Base-by-base conservation (phyloP, 2,888 invertebrate genomes). In the Dasysyrphus albostriatus region DNA sequence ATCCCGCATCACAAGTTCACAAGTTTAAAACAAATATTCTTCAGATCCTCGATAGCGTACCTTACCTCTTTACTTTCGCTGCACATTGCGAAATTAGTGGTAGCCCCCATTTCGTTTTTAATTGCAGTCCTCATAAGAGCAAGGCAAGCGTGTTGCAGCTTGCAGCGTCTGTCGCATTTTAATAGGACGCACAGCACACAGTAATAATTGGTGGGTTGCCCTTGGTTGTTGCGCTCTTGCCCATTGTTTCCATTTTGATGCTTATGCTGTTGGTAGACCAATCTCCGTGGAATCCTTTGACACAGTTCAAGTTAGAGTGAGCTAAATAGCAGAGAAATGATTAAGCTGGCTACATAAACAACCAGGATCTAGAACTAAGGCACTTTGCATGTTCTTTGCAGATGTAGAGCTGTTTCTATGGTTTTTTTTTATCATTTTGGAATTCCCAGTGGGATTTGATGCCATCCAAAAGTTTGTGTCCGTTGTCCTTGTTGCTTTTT, bases 141-240 rank as follows among this genome's bases (percentile, higher is more conserved):
- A 63, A 29, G 37, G 37, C 51, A 49, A n/a, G n/a, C n/a, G n/a
- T n/a, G n/a, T n/a, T n/a, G n/a, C n/a, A n/a, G n/a, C n/a, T n/a
- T n/a, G n/a, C n/a, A 58, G 42, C 37, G 72, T 56, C 39, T 59
- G 72, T 79, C 58, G 72, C 54, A 83, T 58, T 65, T 84, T 76
- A 76, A 80, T 80, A 75, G 72, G 67, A 79, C n/a, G n/a, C n/a
- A n/a, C n/a, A n/a, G n/a, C 80, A 61, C 34, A 6, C 19, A 65
- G 79, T 83, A 83, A 83, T n/a, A n/a, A n/a, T 83, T 83, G 75
- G 70, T 79, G 69, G 44, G 63, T 58, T 70, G 83, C 39, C 69
- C 69, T 69, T 69, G 69, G 24, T 37, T 19, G n/a, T 69, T 39
- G 56, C 16, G 37, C 42, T 39, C 42, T 39, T 8, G 10, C 24